phyloP scores from a whole-genome alignment of 2,113 vertebrate species.

The Gallinago undulata region DNA sequence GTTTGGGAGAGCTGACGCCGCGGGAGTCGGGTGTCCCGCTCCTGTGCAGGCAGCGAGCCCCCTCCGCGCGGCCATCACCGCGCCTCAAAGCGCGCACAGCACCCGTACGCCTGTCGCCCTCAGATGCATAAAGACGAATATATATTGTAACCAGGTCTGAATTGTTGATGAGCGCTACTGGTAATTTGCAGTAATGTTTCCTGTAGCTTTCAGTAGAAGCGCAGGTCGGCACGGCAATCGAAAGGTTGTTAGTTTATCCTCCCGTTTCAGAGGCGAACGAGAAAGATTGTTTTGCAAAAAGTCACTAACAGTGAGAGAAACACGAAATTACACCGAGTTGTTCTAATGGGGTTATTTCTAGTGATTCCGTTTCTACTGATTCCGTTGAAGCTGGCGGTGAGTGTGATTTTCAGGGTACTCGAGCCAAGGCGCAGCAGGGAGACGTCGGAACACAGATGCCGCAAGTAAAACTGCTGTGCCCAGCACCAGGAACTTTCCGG shows the following conservation, averaged over 20 bases:
- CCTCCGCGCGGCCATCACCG: not conserved
- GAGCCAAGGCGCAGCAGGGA: not conserved
- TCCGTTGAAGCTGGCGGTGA: not conserved
- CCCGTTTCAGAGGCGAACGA: not conserved
- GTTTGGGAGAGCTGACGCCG: not conserved
- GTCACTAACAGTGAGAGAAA: not conserved
- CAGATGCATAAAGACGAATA: not conserved
- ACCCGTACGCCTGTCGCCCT: not conserved
- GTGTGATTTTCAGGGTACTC: not conserved
- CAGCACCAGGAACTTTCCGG: constrained; percentile 2
- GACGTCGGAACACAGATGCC: not conserved
- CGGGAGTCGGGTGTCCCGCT: not conserved
- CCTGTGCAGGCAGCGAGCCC: not conserved
- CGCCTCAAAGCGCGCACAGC: not conserved
- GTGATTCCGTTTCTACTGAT: not conserved
- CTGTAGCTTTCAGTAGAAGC: not conserved
- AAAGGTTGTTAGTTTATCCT: not conserved
- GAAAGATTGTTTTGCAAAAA: not conserved
- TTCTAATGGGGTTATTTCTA: not conserved
- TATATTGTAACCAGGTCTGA: not conserved
- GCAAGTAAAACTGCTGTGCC: constrained; percentile 21
- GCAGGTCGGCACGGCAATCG: not conserved
- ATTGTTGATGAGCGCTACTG: not conserved
- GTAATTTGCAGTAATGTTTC: not conserved
- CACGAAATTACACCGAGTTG: not conserved